A percentile compares a stretch with the other conserved stretches of the same genome.
phyloP scores from a whole-genome alignment of 2,888 invertebrate genomes.

The Ormia ochracea region DNA sequence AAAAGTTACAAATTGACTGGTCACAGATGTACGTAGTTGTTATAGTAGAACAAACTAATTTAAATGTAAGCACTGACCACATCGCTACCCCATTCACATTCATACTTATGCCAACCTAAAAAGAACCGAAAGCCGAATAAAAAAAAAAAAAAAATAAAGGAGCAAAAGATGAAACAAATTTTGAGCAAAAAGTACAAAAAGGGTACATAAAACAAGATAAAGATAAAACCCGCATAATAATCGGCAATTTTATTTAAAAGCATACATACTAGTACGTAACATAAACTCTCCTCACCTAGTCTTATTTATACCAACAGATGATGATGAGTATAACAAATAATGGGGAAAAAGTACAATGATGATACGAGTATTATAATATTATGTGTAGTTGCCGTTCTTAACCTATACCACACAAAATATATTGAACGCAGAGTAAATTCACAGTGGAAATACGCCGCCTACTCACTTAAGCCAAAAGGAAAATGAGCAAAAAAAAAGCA shows the following conservation, averaged over 20 bases:
- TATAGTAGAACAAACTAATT: slow-evolving; percentile 33
- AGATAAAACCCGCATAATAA: slow-evolving; percentile 52
- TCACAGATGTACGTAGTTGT: not conserved
- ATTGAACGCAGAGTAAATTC: slow-evolving; percentile 53
- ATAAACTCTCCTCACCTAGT: slow-evolving; percentile 13
- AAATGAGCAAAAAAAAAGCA: not conserved
- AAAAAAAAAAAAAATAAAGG: not conserved
- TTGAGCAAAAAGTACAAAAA: not conserved
- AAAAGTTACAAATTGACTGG: slow-evolving; percentile 32
- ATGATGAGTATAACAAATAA: slow-evolving; percentile 38
- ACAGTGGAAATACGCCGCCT: slow-evolving; percentile 14
- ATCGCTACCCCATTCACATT: not conserved
- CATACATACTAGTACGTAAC: not conserved
- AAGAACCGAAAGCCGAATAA: too few relatives aligned
- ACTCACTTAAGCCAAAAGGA: not conserved
- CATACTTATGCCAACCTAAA: not conserved
- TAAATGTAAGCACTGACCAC: slow-evolving; percentile 28
- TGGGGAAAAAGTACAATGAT: slow-evolving; percentile 6
- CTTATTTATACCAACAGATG: slow-evolving; percentile 21
- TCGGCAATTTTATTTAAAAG: slow-evolving; percentile 19
- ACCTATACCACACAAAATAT: slow-evolving; percentile 64
- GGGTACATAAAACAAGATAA: slow-evolving; percentile 11
- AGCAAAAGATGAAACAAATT: not conserved
- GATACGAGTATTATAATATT: slow-evolving; percentile 32
- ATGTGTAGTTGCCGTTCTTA: slow-evolving; percentile 62